Evolutionary conservation across 2,888 invertebrate genomes (phyloP).

Genomic region (Drosophila monieri): DNA sequence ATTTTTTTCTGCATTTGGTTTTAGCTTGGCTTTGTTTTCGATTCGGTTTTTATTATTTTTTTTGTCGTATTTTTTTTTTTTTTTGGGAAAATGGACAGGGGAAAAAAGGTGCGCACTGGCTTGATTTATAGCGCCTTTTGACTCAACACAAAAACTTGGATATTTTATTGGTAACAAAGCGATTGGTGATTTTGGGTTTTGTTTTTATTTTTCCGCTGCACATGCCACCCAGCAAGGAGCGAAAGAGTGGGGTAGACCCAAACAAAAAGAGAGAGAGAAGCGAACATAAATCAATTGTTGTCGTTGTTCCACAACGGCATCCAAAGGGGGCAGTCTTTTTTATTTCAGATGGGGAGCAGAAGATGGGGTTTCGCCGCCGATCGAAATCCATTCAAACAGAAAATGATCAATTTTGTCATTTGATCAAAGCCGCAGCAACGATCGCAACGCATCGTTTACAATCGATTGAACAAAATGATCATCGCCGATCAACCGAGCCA

Average conservation of each 20-base stretch:
- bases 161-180: slow-evolving; percentile 71
- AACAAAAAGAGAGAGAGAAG: slow-evolving; percentile 26
- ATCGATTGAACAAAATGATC: slow-evolving; percentile 76
- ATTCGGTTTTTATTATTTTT: neutral
- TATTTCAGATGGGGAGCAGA: neutral
- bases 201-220: slow-evolving; percentile 54
- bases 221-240: slow-evolving; percentile 68
- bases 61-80: neutral
- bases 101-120: slow-evolving; percentile 66
- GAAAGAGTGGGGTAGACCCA: slow-evolving; percentile 58
- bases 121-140: slow-evolving; percentile 77
- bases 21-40: slow-evolving; percentile 15
- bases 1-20: slow-evolving; percentile 24
- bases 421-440: slow-evolving; percentile 80
- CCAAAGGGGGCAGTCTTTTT: slow-evolving; percentile 8
- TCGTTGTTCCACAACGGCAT: slow-evolving; percentile 35
- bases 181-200: slow-evolving; percentile 15
- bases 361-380: slow-evolving; percentile 16
- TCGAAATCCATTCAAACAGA: slow-evolving; percentile 78
- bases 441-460: slow-evolving; percentile 79
- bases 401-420: slow-evolving; percentile 80
- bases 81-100: slow-evolving; percentile 18
- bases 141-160: slow-evolving; percentile 73
- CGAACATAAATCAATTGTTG: slow-evolving; percentile 77
- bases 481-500: slow-evolving; percentile 56